Percentiles rank a stretch among this genome's conserved stretches.
phyloP scores from a whole-genome alignment of 2,113 vertebrate genomes.

The Pungitius pungitius region DNA sequence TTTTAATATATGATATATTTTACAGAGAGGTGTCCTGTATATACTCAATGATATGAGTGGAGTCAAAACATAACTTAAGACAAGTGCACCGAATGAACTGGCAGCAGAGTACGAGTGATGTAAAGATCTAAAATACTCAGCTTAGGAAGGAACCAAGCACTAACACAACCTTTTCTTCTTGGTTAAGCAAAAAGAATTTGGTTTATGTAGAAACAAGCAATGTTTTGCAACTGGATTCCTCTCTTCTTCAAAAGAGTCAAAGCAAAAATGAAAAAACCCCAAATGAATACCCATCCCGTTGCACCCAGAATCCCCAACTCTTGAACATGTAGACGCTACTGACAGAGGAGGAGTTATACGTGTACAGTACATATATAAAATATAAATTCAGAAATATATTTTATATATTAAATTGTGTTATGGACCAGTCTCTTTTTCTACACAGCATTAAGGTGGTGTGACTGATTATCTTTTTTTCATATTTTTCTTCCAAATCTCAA shows the following conservation, averaged over 20 bases:
- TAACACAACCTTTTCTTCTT: conserved; percentile 71
- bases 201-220: conserved; percentile 92
- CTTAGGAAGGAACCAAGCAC: conserved; percentile 76
- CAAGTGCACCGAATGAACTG: conserved; percentile 10
- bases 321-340: conserved; percentile 60
- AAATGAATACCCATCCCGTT: conserved; percentile 54
- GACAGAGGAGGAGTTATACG: conserved; percentile 70
- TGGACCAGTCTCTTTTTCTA: conserved; percentile 72
- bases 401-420: conserved; percentile 75
- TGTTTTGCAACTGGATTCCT: conserved; percentile 86
- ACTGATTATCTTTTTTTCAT: conserved; percentile 59
- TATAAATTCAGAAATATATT: conserved; percentile 74
- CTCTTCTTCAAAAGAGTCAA: conserved; percentile 87
- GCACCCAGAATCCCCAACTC: conserved; percentile 54
- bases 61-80: neutral
- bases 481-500: conserved; percentile 59
- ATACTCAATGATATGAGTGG: neutral
- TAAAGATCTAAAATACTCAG: conserved; percentile 12
- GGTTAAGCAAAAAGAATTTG: conserved; percentile 87
- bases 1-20: neutral
- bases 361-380: conserved; percentile 74
- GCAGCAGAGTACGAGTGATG: conserved; percentile 2
- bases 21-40: neutral
- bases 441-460: conserved; percentile 74
- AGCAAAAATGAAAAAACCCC: conserved; percentile 83